Base-by-base conservation (phyloP, 2,113 vertebrate species). In the Passer montanus region DNA sequence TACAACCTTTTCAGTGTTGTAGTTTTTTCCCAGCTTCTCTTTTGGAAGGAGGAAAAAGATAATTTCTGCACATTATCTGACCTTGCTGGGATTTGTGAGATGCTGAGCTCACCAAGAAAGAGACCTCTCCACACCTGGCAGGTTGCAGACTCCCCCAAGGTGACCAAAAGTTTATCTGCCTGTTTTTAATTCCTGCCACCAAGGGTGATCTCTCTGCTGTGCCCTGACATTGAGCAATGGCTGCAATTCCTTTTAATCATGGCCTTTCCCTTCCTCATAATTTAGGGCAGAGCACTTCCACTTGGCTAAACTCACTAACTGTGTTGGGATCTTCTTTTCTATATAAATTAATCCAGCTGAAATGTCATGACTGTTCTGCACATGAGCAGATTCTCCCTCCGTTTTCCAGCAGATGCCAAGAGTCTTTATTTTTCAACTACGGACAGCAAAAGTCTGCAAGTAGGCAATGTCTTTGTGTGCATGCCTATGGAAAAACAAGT, bases 241-340 rank as follows among this genome's bases (percentile, higher is more conserved):
- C 76, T 96, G 74, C 68, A 93, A 94, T 96, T 97, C 88, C 66
- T 91, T 96, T 89, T 88, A 84, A 69, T 68, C 3, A 3, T 74
- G 72, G 83, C 87, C 39, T 90, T 87, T 95, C 47, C 37, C 68
- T 92, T 95, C 92, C 74, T 94, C 19, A 15, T 90, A 68, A 33
- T 90, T 95, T 73, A 91, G 94, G 75, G 73, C 83, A 80, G 84
- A 87, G 55, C 8, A 5, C 81, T 97, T 96, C 96, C 87, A 90
- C 91, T 97, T 96, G 84, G 90, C 58, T 96, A 95, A 97, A 96
- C 85, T 97, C 63, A 87, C 97, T 97, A 97, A 94, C 96, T 93
- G 89, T 94, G 83, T 90, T 89, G 84, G 84, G 73, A 22, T 94
- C 46, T 89, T 39, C 52, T 94, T 96, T 93, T 77, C 83, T 88